Percentiles rank a stretch among this genome's conserved stretches.
phyloP scores from a whole-genome alignment of 2,888 invertebrate species.

The Tetrapedia diversipes region DNA sequence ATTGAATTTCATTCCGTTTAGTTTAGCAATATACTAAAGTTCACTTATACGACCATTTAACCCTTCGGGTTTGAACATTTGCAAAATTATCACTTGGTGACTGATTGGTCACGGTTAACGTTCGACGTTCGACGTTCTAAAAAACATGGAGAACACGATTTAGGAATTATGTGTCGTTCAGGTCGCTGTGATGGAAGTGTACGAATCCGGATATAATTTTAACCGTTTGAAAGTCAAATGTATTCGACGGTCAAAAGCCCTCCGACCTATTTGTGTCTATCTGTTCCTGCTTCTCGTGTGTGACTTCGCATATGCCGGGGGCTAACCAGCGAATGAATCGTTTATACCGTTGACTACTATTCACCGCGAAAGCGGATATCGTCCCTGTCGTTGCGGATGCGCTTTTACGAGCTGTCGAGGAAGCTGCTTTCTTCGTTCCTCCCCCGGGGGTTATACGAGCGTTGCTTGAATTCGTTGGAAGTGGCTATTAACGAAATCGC shows the following conservation, averaged over 20 bases:
- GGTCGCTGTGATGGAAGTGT: slow-evolving; percentile 4
- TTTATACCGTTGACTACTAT: slow-evolving; percentile 45
- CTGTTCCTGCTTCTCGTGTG: slow-evolving; percentile 37
- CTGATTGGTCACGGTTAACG: no score
- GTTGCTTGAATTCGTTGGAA: slow-evolving; percentile 39
- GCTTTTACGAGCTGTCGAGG: slow-evolving; percentile 38
- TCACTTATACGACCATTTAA: no score
- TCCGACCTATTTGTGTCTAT: slow-evolving; percentile 49
- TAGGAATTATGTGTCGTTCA: slow-evolving; percentile 8
- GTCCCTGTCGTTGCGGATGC: slow-evolving; percentile 28
- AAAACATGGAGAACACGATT: not conserved
- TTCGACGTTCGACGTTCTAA: slow-evolving; percentile 10
- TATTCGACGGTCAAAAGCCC: slow-evolving; percentile 51
- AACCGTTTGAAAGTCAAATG: slow-evolving; percentile 63
- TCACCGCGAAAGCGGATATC: slow-evolving; percentile 39
- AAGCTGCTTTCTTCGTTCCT: slow-evolving; percentile 23
- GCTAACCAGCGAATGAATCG: slow-evolving; percentile 41
- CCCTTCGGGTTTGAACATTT: no score
- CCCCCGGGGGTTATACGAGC: slow-evolving; percentile 27
- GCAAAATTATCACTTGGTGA: no score
- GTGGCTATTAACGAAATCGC: slow-evolving; percentile 32
- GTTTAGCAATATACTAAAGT: no score
- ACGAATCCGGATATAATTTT: slow-evolving; percentile 47
- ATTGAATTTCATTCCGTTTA: no score
- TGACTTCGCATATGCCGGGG: slow-evolving; percentile 29